Percentiles rank a stretch among this genome's conserved stretches.
Evolutionary conservation across 2,113 vertebrate genomes (phyloP).

Genomic region (Daubentonia madagascariensis): DNA sequence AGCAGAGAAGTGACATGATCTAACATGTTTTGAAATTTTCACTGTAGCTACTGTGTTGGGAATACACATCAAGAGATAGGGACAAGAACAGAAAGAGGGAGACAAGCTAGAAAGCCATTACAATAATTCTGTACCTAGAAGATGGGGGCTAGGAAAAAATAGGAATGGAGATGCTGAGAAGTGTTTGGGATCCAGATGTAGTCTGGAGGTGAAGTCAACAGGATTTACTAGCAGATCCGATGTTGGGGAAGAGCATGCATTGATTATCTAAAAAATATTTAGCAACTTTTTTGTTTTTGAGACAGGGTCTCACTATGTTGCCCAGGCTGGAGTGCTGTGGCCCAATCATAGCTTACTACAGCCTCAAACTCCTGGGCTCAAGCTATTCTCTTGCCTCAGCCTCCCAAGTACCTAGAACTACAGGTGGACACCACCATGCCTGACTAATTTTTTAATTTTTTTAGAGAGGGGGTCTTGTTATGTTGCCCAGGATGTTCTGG

Average conservation of each 20-base stretch:
- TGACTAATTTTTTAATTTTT: no score
- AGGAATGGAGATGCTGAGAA: not conserved
- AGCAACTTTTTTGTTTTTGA: not conserved
- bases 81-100: not conserved
- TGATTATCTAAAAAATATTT: not conserved
- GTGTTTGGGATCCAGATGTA: not conserved
- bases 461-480: no score
- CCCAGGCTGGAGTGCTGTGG: no score
- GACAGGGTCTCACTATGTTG: no score
- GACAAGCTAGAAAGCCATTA: not conserved
- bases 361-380: no score
- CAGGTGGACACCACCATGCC: no score
- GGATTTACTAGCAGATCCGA: not conserved
- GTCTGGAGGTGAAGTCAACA: not conserved
- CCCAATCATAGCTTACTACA: no score
- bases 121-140: conserved; percentile 27
- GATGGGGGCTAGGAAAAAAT: not conserved
- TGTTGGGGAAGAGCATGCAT: not conserved
- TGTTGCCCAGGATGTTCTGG: no score
- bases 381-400: no score
- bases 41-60: not conserved
- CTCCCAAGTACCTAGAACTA: no score
- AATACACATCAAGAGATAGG: not conserved
- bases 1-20: not conserved
- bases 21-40: not conserved